These are phyloP conservation scores for Macroramphosus scolopax DNA, from an alignment of 2,797 vertebrate species.

Conservation along the genomic window DNA sequence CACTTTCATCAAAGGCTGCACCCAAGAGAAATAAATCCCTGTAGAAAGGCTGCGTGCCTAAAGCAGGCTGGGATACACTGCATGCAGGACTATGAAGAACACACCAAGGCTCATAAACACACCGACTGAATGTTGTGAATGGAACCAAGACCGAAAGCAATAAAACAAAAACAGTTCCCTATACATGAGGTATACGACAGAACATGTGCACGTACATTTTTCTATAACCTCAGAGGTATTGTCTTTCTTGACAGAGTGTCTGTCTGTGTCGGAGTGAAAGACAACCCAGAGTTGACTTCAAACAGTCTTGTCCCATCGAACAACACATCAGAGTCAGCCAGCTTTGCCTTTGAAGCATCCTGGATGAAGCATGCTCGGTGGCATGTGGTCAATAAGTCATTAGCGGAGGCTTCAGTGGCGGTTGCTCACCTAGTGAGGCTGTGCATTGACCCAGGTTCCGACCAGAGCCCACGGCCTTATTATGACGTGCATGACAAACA, in stretches of 20 bases:
- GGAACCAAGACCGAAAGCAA: constrained; percentile 7
- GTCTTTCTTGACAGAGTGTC: constrained; percentile 14
- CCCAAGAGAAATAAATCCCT: constrained; percentile 45
- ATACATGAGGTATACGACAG: too few relatives aligned
- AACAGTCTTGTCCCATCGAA: constrained; percentile 39
- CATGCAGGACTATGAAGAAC: constrained; percentile 18
- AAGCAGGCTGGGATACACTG: constrained; percentile 34
- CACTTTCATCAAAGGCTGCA: constrained; percentile 66
- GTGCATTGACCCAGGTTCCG: constrained; percentile 60
- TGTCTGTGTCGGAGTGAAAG: constrained; percentile 25
- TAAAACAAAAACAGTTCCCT: too few relatives aligned
- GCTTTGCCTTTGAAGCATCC: constrained; percentile 51
- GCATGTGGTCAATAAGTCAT: constrained; percentile 70
- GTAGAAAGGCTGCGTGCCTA: constrained; percentile 51
- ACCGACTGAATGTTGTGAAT: constrained; percentile 10
- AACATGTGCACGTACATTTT: too few relatives aligned
- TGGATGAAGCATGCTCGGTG: constrained; percentile 62
- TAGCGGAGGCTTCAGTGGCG: constrained; percentile 55
- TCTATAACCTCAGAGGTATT: too few relatives aligned
- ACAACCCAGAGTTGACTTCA: constrained; percentile 41
- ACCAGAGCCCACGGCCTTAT: constrained; percentile 13
- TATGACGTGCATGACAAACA: constrained; percentile 10
- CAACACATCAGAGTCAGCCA: constrained; percentile 36
- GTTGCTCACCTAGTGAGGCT: constrained; percentile 59
- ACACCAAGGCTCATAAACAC: constrained; percentile 9